Percentiles rank a stretch among this genome's conserved stretches.
These are phyloP conservation scores for Petromus typicus DNA, from an alignment of 2,113 vertebrate genomes.

Conservation along the genomic window DNA sequence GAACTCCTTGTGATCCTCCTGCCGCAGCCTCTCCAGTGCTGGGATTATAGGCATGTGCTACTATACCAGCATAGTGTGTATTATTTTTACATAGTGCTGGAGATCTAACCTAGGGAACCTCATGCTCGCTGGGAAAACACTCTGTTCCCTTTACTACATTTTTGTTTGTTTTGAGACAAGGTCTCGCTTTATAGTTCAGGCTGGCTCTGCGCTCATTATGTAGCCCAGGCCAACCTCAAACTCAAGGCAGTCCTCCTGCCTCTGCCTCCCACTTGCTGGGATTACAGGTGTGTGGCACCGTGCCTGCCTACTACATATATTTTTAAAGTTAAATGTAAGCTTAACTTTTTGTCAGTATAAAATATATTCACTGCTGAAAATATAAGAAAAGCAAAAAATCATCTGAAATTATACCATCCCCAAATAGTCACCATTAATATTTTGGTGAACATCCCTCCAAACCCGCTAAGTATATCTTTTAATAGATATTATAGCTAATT, in stretches of 20 bases:
- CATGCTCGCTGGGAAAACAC: background rate
- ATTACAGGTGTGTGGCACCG: no score
- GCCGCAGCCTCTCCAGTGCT: background rate
- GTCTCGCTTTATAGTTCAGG: no score
- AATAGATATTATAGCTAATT: background rate
- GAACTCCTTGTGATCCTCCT: no score
- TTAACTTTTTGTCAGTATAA: constrained; percentile 22
- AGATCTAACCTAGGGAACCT: background rate
- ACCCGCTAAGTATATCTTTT: background rate
- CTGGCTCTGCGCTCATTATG: no score
- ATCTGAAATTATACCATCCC: background rate
- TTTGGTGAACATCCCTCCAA: constrained; percentile 22
- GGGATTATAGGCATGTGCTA: background rate
- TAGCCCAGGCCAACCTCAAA: no score
- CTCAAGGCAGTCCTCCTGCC: no score
- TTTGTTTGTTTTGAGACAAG: no score
- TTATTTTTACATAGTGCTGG: background rate
- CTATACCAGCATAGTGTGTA: background rate
- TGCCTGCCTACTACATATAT: background rate
- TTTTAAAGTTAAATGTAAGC: constrained; percentile 34
- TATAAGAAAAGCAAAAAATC: constrained; percentile 45
- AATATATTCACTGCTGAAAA: background rate
- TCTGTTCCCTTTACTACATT: background rate
- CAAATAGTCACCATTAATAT: constrained; percentile 17
- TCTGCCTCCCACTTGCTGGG: no score